These are phyloP conservation scores for Heliocidaris tuberculata DNA, from an alignment of 35 echinoderm and acorn worm genomes.

Conservation along the genomic window DNA sequence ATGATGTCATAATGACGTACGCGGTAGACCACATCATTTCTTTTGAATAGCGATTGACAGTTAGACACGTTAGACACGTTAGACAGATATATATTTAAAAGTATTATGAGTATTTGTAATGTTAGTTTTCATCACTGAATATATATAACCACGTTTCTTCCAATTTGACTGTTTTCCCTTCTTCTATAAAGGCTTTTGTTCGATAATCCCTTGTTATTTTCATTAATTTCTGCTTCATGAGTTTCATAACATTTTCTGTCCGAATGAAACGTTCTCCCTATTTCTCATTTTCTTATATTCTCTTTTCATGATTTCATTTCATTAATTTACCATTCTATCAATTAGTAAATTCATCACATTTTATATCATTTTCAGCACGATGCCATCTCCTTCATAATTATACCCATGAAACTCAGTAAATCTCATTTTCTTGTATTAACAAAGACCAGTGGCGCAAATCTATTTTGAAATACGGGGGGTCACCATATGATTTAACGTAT, in stretches of 20 bases:
- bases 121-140: background rate
- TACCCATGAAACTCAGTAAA: too few relatives aligned
- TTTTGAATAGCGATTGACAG: background rate
- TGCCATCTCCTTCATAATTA: too few relatives aligned
- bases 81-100: background rate
- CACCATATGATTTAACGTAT: too few relatives aligned
- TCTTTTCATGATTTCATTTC: too few relatives aligned
- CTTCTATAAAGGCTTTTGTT: background rate
- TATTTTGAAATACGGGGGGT: too few relatives aligned
- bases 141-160: background rate
- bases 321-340: too few relatives aligned
- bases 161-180: background rate
- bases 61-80: background rate
- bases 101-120: too few relatives aligned
- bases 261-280: background rate
- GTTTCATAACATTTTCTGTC: background rate
- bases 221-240: background rate
- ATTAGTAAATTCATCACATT: too few relatives aligned
- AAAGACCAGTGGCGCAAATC: too few relatives aligned
- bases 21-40: background rate
- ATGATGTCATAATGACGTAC: conserved; percentile 12
- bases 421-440: too few relatives aligned
- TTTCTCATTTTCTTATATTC: background rate
- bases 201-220: background rate
- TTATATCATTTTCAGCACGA: too few relatives aligned